Evolutionary conservation across 2,113 vertebrate genomes (phyloP).

Genomic region (Pardalotus punctatus): DNA sequence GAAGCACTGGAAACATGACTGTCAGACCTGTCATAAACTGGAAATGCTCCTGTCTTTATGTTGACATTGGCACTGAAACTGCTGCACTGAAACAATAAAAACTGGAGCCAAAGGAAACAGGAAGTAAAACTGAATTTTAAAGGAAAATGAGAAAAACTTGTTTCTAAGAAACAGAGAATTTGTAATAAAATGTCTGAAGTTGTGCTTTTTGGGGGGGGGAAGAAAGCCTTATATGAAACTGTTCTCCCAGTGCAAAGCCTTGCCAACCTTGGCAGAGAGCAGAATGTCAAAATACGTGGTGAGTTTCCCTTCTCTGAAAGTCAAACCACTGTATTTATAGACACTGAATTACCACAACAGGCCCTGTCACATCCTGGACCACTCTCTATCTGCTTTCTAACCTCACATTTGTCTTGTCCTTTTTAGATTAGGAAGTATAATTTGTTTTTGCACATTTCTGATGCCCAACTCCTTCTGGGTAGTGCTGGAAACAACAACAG

Average conservation of each 20-base stretch:
- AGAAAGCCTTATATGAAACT: background rate
- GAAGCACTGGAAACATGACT: background rate
- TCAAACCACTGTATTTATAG: background rate
- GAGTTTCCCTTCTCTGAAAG: background rate
- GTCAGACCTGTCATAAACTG: constrained; percentile 15
- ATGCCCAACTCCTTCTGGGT: background rate
- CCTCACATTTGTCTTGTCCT: background rate
- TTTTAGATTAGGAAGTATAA: background rate
- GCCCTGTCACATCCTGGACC: background rate
- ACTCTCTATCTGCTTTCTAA: background rate
- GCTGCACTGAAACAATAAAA: constrained; percentile 21
- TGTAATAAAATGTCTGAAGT: background rate
- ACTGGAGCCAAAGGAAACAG: background rate
- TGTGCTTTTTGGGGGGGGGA: background rate
- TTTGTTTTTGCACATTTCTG: background rate
- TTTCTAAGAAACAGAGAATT: constrained; percentile 27
- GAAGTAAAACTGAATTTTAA: background rate
- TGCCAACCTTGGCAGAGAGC: background rate
- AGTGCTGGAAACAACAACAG: background rate
- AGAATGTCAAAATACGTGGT: background rate
- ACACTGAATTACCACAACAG: background rate
- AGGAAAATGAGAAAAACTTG: constrained; percentile 33
- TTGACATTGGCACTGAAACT: constrained; percentile 32
- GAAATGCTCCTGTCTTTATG: constrained; percentile 38
- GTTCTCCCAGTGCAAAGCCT: background rate